phyloP scores from a whole-genome alignment of 2,797 vertebrate genomes.

The Gallinago nigripennis region DNA sequence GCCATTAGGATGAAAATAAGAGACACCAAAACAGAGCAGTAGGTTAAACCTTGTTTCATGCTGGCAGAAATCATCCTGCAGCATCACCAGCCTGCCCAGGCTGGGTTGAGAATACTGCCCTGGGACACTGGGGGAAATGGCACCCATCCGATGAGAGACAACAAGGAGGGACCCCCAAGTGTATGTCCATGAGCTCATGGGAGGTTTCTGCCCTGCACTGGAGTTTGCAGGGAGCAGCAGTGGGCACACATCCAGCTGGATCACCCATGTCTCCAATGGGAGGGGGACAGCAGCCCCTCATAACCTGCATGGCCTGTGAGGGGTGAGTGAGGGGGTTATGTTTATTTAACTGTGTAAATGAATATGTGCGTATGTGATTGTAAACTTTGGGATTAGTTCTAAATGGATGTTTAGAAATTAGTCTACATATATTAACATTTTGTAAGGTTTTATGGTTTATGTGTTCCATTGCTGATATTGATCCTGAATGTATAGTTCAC shows the following conservation, averaged over 20 bases:
- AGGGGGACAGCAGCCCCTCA: rapidly evolving
- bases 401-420: not conserved
- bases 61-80: not conserved
- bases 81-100: not conserved
- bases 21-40: not conserved
- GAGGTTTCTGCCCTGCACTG: rapidly evolving
- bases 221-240: not conserved
- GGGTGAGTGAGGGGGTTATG: not conserved
- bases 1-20: not conserved
- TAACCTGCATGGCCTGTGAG: not conserved
- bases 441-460: not conserved
- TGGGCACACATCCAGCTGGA: rapidly evolving
- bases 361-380: rapidly evolving
- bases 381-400: not conserved
- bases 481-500: not conserved
- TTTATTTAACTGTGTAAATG: not conserved
- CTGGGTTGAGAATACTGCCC: rapidly evolving
- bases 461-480: not conserved
- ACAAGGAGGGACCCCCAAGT: rapidly evolving
- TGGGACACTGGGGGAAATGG: rapidly evolving
- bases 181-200: not conserved
- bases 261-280: rapidly evolving
- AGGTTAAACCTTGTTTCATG: not conserved
- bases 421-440: not conserved
- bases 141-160: rapidly evolving